Base-by-base conservation (phyloP, 2,113 vertebrate species). In the Oncorhynchus clarkii region DNA sequence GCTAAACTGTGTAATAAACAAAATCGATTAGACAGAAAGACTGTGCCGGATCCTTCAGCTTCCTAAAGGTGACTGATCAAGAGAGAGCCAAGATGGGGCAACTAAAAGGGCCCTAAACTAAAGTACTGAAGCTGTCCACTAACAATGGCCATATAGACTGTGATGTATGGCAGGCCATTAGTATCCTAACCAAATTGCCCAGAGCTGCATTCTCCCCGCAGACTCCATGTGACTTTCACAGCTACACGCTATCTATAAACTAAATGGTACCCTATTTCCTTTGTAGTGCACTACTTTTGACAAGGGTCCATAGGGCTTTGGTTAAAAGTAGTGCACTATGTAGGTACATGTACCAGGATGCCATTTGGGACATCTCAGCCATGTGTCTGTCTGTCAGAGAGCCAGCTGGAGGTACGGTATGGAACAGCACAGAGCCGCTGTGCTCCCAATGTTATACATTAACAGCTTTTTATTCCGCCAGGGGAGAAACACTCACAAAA, bases 151-250 rank as follows among this genome's bases (percentile, higher is more conserved):
- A 5, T 2, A 54, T 54, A 48, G 16, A 27, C 64, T 73, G 48
- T 88, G 87, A 89, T 89, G 86, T 89, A 88, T 74, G 78, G 77
- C 80, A 16, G n/a, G 72, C 81, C 75, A 78, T 87, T 87, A 87
- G 84, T 87, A 86, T 84, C 84, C 68, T 74, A 24, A 4, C 51
- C 14, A 54, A 18, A 45, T 45, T 78, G 66, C 75, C 5, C 13
- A 13, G 16, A 57, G 9, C 64, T 29, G 26, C 39, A 45, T 11
- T 45, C 39, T 45, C 39, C 24, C 64, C 66, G 75, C 83, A 77
- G 31, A 64, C 76, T 27, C 76, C 71, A 72, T 54, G 22, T 80
- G 81, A 84, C 81, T 86, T 86, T 75, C 72, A 80, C 64, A 27
- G 20, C 69, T 24, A 80, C 78, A 79, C 62, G 62, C 48, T 11